Evolutionary conservation across 2,888 invertebrate species (phyloP), one percentile per base, ranked within the genome.

Genomic region (Yponomeuta evonymella): DNA sequence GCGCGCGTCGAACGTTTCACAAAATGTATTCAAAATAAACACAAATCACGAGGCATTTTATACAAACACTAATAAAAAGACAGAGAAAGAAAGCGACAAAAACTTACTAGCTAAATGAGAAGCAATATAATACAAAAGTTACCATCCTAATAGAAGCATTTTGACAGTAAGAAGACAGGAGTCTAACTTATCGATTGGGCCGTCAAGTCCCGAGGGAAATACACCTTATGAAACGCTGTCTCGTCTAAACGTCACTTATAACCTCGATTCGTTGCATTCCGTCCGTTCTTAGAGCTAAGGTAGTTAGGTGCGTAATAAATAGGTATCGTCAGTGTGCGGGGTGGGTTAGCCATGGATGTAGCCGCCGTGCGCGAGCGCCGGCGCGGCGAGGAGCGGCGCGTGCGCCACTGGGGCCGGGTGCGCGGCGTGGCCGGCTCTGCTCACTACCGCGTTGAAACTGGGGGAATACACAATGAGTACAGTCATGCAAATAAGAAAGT

Each of bases 371-470:
- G 80, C 86, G 48, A 78, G 75, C 11, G 86, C 87, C 0, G 90
- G 89, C 2, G 90, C 90, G 10, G 88, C 86, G 15, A 87, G 78
- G 1, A 87, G 81, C 5, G 84, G 81, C 70, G 75, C 72, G 62
- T 74, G 75, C 15, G 75, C 76, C 12, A 78, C 77, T 29, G 78
- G 76, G 43, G 80, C 81, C 2, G 94, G 94, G 75, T 94, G 94
- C 71, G 89, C 89, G 0, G 93, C 93, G 73, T 94, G 94, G 1
- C 94, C 94, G 73, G 87, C 83, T 78, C 92, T 90, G 83, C 93
- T 93, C 0, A 94, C 94, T 15, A 94, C 90, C 0, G 94, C 94
- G 79, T 94, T 94, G 84, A 94, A 94, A 72, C 94, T 94, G 79
- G 11, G 80, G 81, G 70, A 58, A 58, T 4, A 58, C 3, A 5